Evolutionary conservation across 2,888 invertebrate species (phyloP).

Genomic region (Monopis laevigella): DNA sequence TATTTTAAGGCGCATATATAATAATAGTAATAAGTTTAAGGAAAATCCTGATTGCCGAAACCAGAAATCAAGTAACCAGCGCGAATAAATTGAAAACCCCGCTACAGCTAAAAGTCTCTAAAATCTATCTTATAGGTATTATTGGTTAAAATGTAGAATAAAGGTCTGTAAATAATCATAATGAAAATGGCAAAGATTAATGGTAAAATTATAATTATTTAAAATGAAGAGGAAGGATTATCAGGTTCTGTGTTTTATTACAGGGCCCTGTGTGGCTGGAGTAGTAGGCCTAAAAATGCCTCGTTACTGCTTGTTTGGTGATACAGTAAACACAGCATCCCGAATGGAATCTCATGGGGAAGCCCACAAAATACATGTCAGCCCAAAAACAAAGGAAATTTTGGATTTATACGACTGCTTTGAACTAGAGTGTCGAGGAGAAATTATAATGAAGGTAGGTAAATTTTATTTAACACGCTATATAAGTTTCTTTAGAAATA

Average conservation of each 20-base stretch:
- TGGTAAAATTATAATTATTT: too few relatives aligned
- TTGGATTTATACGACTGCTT: conserved; percentile 89
- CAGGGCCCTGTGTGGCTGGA: conserved; percentile 84
- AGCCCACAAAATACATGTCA: conserved; percentile 92
- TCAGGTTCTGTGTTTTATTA: not conserved
- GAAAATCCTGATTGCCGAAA: too few relatives aligned
- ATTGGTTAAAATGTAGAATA: too few relatives aligned
- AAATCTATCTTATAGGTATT: too few relatives aligned
- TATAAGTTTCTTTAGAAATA: not conserved
- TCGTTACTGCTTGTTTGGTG: conserved; percentile 91
- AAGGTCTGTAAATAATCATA: too few relatives aligned
- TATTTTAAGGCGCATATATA: too few relatives aligned
- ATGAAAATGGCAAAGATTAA: too few relatives aligned
- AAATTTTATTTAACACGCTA: not conserved
- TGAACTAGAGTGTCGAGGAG: conserved; percentile 83
- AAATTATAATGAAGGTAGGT: conserved; percentile 89
- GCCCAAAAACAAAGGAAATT: conserved; percentile 85
- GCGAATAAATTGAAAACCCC: too few relatives aligned
- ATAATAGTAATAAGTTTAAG: too few relatives aligned
- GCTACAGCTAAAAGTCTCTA: too few relatives aligned
- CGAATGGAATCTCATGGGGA: conserved; percentile 92
- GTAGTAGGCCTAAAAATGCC: conserved; percentile 96
- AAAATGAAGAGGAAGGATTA: too few relatives aligned
- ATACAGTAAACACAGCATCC: conserved; percentile 91
- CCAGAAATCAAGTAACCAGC: too few relatives aligned